Base-by-base conservation (phyloP, 2,888 invertebrate species). In the Malthinus seriepunctatus region DNA sequence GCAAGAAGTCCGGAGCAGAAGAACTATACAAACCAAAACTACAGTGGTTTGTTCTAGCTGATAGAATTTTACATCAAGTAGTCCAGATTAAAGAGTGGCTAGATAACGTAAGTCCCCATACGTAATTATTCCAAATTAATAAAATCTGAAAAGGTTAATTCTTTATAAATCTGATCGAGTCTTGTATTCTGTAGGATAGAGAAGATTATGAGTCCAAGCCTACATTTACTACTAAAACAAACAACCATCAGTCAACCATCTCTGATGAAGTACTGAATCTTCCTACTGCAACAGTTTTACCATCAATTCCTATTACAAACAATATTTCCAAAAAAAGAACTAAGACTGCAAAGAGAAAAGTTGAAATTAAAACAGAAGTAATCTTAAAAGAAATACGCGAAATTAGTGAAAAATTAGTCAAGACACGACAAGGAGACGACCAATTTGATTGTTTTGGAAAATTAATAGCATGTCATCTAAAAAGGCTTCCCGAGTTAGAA, bases 1-100 rank as follows among this genome's bases (percentile, higher is more conserved):
- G 68, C 64, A 68, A 70, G 61, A 67, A 68, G 65, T 69, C 69
- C 65, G 68, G 63, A 7, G 64, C 63, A 63, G 54, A 63, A 32
- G 63, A 69, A 8, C 34, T 67, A 8, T 78, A 78, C 56, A 64
- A 52, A 32, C 78, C 78, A 0, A 72, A 66, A 65, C 65, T 71
- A 65, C 62, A 68, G 58, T 71, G 72, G 71, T 71, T 72, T 71
- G 14, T 64, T 2, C 69, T 69, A 32, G 75, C 79, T 71, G 73
- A 79, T 61, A 71, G 73, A 11, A 78, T 78, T 62, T 64, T 78
- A 12, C 67, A 69, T 8, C 75, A 76, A 9, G 71, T 76, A 39
- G 37, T 77, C 11, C 71, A 72, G 50, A 8, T 54, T 59, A 4
- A 71, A 71, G 1, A 76, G 75, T 33, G 65, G n/a, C n/a, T n/a